Percentiles rank a stretch among this genome's conserved stretches.
These are phyloP conservation scores for Scytalopus superciliaris DNA, from an alignment of 2,113 vertebrate genomes.

Conservation along the genomic window DNA sequence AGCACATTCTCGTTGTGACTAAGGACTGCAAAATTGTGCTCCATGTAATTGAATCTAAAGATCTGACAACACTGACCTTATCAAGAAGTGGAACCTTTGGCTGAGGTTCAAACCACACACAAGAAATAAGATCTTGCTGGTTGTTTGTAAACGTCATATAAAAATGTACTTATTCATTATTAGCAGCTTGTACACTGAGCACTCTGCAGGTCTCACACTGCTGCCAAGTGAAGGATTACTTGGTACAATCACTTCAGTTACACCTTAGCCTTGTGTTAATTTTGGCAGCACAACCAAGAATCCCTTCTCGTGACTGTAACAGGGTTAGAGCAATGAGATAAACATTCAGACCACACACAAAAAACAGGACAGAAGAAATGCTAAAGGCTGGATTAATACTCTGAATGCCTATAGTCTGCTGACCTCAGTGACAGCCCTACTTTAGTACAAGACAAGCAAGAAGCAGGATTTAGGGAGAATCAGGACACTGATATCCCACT, in stretches of 20 bases:
- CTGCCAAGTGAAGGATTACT: conserved; percentile 35
- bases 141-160: conserved; percentile 56
- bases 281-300: background rate
- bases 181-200: conserved; percentile 43
- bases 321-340: background rate
- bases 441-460: background rate
- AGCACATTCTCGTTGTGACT: background rate
- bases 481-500: background rate
- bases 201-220: background rate
- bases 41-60: conserved; percentile 50
- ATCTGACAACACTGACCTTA: conserved; percentile 57
- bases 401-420: background rate
- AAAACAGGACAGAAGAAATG: background rate
- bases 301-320: background rate
- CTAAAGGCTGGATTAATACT: background rate
- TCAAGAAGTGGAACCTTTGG: conserved; percentile 55
- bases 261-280: conserved; percentile 7
- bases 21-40: conserved; percentile 31
- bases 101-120: conserved; percentile 21
- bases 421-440: background rate
- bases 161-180: conserved; percentile 62
- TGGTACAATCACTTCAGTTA: conserved; percentile 19
- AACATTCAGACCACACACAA: background rate
- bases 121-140: conserved; percentile 21
- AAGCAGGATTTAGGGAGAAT: background rate